Evolutionary conservation across 2,888 invertebrate genomes (phyloP), one percentile per base, ranked within the genome.

Genomic region (Adela reaumurella): DNA sequence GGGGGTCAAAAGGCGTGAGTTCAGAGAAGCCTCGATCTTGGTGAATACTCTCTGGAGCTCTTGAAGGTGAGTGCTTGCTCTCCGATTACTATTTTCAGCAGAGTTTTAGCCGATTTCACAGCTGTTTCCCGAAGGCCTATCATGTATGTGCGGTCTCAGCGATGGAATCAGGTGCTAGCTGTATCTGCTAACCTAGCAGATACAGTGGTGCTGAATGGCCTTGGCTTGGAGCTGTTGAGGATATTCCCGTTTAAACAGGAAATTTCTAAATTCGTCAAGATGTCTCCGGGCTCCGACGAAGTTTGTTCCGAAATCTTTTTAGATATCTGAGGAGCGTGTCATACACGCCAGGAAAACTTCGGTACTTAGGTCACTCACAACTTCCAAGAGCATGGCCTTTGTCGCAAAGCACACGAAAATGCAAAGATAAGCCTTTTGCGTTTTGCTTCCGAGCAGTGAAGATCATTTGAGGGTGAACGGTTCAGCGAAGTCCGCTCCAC

Each of bases 21-120:
- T 65, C 17, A 64, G 49, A 24, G 58, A 51, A 2, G 59, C 56
- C 50, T 67, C 62, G 29, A 66, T 60, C 48, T 61, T 60, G 29
- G 41, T 52, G 3, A 62, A 20, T 11, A 64, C 19, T 2, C 49
- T 52, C 3, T 43, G 19, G 6, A 52, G 28, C 17, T 52, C 51
- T 17, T 52, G 45, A 29, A 24, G 6, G 44, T 43, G 3, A 46
- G 46, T 11, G n/a, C 6, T 16, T 45, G 18, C 11, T 49, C 49
- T 5, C 49, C 46, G n/a, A 49, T 19, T 14, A 49, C 46, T 3
- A 43, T 14, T 43, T 49, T 49, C 17, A 48, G 17, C 18, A 43
- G 43, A 11, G 43, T 42, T 19, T 53, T 53, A 2, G 48, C 49
- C 1, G 42, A 42, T 19, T 52, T 50, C 3, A 52, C 51, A 1